Evolutionary conservation across 2,113 vertebrate genomes (phyloP), one percentile per base, ranked within the genome.

Genomic region (Andinoacara biseriatus): DNA sequence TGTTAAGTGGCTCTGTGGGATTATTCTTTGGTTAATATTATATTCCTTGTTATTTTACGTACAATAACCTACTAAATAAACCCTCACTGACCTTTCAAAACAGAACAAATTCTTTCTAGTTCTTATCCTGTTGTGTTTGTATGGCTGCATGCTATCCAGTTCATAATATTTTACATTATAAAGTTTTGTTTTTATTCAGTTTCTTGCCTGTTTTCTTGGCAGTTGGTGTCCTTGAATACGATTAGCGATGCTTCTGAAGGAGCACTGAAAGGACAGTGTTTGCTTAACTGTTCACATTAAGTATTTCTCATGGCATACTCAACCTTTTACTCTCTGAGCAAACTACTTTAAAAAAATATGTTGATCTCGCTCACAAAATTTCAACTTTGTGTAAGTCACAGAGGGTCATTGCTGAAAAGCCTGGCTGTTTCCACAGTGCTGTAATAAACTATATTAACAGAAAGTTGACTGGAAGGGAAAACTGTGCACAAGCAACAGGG

Each of bases 401-500:
- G 18, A 54, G 31, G 26, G 67, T 31, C 7, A 72, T 72, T 54
- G 67, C 26, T 31, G 10, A 52, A 72, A 52, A 72, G 17, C 6
- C 5, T 54, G 46, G 52, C 26, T 31, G 46, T 54, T 24, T 54
- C 26, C 26, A 2, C 10, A 72, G 6, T 33, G 7, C 10, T 9
- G 46, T n/a, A 54, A 10, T 54, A 26, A 33, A 54, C 17, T 13
- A 54, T n/a, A 18, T 7, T 54, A 52, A 72, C 0, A 18, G 46
- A 33, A 72, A 54, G 67, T 54, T 54, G 46, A n/a, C 18, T 72
- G 18, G 18, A 31, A 54, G 18, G 10, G 46, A 72, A 72, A 72
- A 72, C 46, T 49, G 6, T 72, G 67, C 67, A 72, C 46, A 72
- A 72, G 18, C 46, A 72, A 72, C 31, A 72, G 18, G 67, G 67